Conservation (phyloP, 2,888 invertebrate species). For the Drosophila tripunctata region DNA sequence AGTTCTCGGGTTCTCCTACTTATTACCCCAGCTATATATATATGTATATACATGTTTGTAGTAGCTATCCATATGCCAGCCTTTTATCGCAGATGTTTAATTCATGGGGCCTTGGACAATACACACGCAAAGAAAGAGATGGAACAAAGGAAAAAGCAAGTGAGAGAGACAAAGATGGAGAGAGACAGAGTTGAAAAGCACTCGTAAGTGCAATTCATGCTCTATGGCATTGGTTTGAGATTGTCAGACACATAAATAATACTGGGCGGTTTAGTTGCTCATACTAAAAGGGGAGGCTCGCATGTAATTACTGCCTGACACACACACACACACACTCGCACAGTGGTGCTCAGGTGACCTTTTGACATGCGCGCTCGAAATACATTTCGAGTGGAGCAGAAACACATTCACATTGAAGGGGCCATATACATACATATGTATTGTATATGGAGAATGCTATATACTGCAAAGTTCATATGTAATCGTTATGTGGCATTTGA, state of each 20-base stretch:
- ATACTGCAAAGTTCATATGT: not conserved
- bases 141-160: not conserved
- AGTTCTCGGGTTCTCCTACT: conserved; percentile 5
- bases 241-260: conserved; percentile 73
- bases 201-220: conserved; percentile 15
- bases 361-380: conserved; percentile 79
- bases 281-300: conserved; percentile 70
- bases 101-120: conserved; percentile 55
- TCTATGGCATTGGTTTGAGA: conserved; percentile 5
- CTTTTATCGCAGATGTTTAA: conserved; percentile 73
- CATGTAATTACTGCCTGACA: conserved; percentile 64
- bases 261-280: conserved; percentile 68
- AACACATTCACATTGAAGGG: conserved; percentile 35
- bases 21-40: conserved; percentile 1
- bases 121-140: conserved; percentile 5
- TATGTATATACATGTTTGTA: no score
- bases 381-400: conserved; percentile 71
- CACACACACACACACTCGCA: conserved; percentile 20
- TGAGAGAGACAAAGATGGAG: not conserved
- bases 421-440: not conserved
- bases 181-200: not conserved
- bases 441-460: not conserved
- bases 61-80: conserved; percentile 21
- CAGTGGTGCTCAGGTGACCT: conserved; percentile 63
- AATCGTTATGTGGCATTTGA: conserved; percentile 23